Percentiles rank a stretch among this genome's conserved stretches.
These are phyloP conservation scores for human (Homo sapiens) DNA, from an alignment of 2,113 vertebrate species.

Conservation along the genomic window GRCh38 chr2:212764501-212765000, in stretches of 20 bases:
- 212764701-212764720: not conserved
- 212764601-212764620: not conserved
- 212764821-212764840: not conserved
- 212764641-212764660: not conserved
- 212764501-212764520: not conserved
- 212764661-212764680: not conserved
- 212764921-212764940: not conserved
- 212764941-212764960: not conserved
- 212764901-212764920: not conserved
- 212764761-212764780: not conserved
- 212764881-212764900: not conserved
- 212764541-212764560: not conserved
- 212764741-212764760: constrained; percentile 17
- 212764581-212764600: not conserved
- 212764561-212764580: not conserved
- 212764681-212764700: not conserved
- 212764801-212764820: not conserved
- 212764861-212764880: not conserved
- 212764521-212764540: not conserved
- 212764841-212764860: not conserved
- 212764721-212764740: not conserved
- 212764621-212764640: not conserved
- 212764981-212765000: not conserved
- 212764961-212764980: not conserved
- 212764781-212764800: not conserved